Conservation (phyloP, 2,888 invertebrate species). For the Drosophila setosimentum region DNA sequence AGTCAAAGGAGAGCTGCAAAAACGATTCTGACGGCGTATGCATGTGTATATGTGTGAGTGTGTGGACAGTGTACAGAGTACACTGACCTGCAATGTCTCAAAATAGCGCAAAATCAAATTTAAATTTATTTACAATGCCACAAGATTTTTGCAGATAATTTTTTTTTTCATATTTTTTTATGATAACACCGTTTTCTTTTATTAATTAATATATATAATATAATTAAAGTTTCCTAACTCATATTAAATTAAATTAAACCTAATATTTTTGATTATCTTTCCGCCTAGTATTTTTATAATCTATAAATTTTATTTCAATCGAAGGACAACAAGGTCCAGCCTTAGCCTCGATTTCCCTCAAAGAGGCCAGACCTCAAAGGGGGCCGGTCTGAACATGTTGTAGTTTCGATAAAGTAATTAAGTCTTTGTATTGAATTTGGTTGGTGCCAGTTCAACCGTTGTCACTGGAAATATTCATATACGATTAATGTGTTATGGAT, state of each 20-base stretch:
- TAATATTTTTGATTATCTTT: neutral
- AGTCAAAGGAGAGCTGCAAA: conserved; percentile 21
- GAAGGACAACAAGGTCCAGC: neutral
- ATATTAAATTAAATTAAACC: neutral
- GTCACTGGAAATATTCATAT: conserved; percentile 33
- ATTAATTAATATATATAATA: neutral
- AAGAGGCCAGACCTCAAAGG: neutral
- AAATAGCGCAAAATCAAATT: neutral
- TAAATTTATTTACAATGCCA: neutral
- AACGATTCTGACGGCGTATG: neutral
- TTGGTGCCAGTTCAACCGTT: conserved; percentile 27
- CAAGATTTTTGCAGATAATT: neutral
- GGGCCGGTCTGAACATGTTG: neutral
- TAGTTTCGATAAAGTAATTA: neutral
- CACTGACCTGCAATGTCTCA: conserved; percentile 14
- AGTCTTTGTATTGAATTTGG: neutral
- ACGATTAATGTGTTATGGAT: conserved; percentile 36
- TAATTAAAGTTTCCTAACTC: neutral
- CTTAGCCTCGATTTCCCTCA: neutral
- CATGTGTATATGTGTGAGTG: neutral
- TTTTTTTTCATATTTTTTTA: neutral
- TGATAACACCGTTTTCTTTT: neutral
- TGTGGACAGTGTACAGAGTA: neutral
- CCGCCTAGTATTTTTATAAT: neutral
- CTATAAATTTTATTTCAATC: neutral